A percentile compares a stretch with the other conserved stretches of the same genome.
Evolutionary conservation across 1,140 invertebrate genomes (phyloP).

Genomic region (Idris sp.): DNA sequence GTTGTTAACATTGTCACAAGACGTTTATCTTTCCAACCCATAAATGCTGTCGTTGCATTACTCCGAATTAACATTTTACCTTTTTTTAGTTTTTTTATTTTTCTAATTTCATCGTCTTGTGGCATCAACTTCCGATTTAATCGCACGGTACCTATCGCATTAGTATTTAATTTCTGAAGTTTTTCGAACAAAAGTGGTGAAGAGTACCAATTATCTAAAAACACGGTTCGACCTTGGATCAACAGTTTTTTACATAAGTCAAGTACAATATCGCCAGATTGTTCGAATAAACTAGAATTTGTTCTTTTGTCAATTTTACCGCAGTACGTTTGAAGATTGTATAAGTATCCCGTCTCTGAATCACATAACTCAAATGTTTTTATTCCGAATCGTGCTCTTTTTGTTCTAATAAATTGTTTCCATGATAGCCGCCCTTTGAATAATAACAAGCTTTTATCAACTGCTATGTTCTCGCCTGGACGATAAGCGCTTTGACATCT

Average conservation of each 20-base stretch:
- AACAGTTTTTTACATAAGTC: constrained; percentile 4
- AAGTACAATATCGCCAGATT: constrained; percentile 9
- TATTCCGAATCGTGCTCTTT: constrained; percentile 7
- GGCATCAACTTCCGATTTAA: constrained; percentile 2
- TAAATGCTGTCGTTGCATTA: constrained; percentile 7
- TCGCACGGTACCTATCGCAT: constrained; percentile 2
- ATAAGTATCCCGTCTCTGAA: constrained; percentile 7
- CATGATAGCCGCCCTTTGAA: background rate
- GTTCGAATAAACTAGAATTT: background rate
- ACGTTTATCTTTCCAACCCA: constrained; percentile 10
- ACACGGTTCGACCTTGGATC: background rate
- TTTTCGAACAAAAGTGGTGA: constrained; percentile 11
- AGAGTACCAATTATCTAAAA: constrained; percentile 6
- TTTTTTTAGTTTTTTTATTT: constrained; percentile 1
- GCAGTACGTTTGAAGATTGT: constrained; percentile 1
- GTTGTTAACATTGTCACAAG: constrained; percentile 8
- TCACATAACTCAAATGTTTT: constrained; percentile 9
- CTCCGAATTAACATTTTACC: constrained; percentile 1
- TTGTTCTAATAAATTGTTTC: constrained; percentile 6
- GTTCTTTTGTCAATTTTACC: background rate
- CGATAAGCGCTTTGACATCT: background rate
- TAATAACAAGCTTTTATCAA: constrained; percentile 3
- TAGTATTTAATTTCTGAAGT: constrained; percentile 1
- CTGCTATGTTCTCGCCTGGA: background rate
- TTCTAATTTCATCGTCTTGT: constrained; percentile 3